These are phyloP conservation scores for Drosophila hamatofila DNA, from an alignment of 2,888 invertebrate genomes.

Conservation along the genomic window DNA sequence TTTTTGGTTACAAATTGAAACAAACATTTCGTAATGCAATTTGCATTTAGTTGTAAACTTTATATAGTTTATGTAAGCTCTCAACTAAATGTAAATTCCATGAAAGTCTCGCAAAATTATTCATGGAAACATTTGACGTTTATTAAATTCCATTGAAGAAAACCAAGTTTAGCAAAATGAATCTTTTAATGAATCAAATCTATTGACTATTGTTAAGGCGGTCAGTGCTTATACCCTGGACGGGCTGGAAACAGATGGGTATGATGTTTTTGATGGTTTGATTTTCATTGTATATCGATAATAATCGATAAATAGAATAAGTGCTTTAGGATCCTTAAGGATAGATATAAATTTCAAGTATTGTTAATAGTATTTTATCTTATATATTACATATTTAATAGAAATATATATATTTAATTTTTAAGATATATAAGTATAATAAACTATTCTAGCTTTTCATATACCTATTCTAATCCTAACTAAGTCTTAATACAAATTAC, in stretches of 20 bases:
- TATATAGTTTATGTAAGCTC: not conserved
- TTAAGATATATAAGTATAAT: not conserved
- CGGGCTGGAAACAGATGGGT: not conserved
- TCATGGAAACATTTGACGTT: constrained; percentile 1
- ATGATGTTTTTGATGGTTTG: not conserved
- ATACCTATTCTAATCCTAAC: not conserved
- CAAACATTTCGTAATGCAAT: constrained; percentile 4
- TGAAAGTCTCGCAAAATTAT: constrained; percentile 1
- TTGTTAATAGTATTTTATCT: not conserved
- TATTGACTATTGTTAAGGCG: constrained; percentile 2
- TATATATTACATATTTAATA: not conserved
- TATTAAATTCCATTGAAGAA: constrained; percentile 6
- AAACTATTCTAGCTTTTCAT: not conserved
- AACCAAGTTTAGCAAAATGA: constrained; percentile 3
- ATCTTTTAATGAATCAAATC: constrained; percentile 10
- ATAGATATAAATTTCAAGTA: not conserved
- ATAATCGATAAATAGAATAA: not conserved
- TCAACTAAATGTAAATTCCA: not conserved
- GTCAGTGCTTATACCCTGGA: not conserved
- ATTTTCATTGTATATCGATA: not conserved
- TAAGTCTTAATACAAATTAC: not conserved
- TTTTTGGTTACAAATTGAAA: not conserved
- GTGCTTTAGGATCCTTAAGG: not conserved
- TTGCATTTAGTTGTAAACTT: constrained; percentile 6
- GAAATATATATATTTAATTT: not conserved